These are phyloP conservation scores for Gryon sp. DNA, from an alignment of 1,140 invertebrate genomes.

Conservation along the genomic window DNA sequence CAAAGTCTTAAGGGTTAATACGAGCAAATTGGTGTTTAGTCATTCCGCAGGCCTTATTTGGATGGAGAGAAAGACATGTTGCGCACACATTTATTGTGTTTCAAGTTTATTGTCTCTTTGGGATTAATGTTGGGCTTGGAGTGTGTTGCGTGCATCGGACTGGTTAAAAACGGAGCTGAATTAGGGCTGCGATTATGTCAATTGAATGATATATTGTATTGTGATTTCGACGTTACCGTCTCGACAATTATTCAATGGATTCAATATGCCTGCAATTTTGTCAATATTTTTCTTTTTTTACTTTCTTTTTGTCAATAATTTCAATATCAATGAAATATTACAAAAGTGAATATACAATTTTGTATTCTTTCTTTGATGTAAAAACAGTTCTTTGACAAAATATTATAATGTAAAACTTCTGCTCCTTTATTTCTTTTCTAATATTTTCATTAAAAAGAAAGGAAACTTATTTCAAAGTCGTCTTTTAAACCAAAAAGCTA, in stretches of 20 bases:
- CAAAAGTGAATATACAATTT: no score
- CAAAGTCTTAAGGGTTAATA: slow-evolving; percentile 16
- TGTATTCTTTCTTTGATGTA: no score
- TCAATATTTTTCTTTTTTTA: no score
- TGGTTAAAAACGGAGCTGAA: slow-evolving; percentile 24
- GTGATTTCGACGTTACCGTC: neutral
- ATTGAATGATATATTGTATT: slow-evolving; percentile 15
- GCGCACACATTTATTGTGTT: slow-evolving; percentile 3
- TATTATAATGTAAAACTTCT: no score
- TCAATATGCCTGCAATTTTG: neutral
- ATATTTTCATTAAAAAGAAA: no score
- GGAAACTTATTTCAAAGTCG: no score
- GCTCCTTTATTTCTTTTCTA: no score
- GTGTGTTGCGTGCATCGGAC: slow-evolving; percentile 1
- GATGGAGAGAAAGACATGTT: neutral
- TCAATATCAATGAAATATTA: no score
- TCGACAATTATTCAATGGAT: neutral
- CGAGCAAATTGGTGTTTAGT: slow-evolving; percentile 15
- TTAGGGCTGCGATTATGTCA: slow-evolving; percentile 5
- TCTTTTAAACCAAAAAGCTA: no score
- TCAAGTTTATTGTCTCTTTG: slow-evolving; percentile 2
- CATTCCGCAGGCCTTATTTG: slow-evolving; percentile 28
- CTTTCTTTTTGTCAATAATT: no score
- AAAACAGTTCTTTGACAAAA: no score
- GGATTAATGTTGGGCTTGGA: slow-evolving; percentile 3